These are phyloP conservation scores for Drosophila busckii DNA, from an alignment of 1,140 invertebrate genomes.

Conservation along the genomic window DNA sequence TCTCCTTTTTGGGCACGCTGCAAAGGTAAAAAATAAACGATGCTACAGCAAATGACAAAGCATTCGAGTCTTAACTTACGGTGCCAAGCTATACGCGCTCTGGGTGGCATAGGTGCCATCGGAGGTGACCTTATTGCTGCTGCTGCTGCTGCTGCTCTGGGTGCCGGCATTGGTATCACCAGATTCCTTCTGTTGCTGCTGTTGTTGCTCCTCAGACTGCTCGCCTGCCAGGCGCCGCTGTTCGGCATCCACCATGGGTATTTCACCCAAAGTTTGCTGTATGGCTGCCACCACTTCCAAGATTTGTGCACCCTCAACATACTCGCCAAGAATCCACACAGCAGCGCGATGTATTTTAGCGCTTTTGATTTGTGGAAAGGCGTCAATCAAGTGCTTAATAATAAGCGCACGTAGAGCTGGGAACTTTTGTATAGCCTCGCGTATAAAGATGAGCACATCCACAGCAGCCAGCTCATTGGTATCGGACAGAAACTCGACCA, in stretches of 20 bases:
- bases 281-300: conserved; percentile 88
- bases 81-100: conserved; percentile 93
- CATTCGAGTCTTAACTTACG: conserved; percentile 79
- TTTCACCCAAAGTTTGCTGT: conserved; percentile 88
- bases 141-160: conserved; percentile 31
- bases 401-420: conserved; percentile 89
- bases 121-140: conserved; percentile 87
- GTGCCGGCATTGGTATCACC: conserved; percentile 29
- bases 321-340: conserved; percentile 99
- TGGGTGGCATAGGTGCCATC: conserved; percentile 99
- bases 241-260: conserved; percentile 95
- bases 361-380: conserved; percentile 90
- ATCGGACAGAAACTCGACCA: conserved; percentile 98
- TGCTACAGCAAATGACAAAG: neutral
- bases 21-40: neutral
- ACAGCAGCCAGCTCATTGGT: conserved; percentile 95
- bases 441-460: conserved; percentile 96
- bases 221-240: conserved; percentile 85
- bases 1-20: conserved; percentile 83
- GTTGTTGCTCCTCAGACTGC: conserved; percentile 80
- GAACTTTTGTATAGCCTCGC: conserved; percentile 97
- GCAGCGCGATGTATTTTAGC: conserved; percentile 94
- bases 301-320: conserved; percentile 90
- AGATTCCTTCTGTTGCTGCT: conserved; percentile 48
- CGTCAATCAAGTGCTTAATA: conserved; percentile 89